A percentile compares a stretch with the other conserved stretches of the same genome.
Evolutionary conservation across 2,113 vertebrate species (phyloP).

Genomic region (Microcebus ravelobensis): DNA sequence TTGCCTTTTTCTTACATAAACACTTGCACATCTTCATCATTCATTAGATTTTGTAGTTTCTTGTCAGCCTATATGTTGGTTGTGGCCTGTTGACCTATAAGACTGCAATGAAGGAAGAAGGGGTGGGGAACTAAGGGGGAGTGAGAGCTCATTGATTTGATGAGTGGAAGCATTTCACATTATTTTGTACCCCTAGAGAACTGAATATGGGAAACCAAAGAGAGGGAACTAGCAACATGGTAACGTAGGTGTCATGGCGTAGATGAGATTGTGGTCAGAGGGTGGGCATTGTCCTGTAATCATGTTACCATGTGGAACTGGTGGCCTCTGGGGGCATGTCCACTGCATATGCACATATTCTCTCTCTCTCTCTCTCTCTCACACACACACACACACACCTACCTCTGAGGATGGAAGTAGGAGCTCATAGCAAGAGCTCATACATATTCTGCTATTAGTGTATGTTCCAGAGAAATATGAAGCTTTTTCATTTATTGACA

Average conservation of each 20-base stretch:
- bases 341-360: fast-evolving
- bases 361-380: no score
- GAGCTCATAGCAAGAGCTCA: not conserved
- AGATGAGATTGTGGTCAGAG: not conserved
- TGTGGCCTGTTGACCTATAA: not conserved
- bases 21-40: not conserved
- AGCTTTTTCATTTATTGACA: not conserved
- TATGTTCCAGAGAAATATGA: not conserved
- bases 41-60: not conserved
- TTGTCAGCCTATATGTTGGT: not conserved
- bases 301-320: not conserved
- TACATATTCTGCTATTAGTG: not conserved
- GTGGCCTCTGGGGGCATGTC: no score
- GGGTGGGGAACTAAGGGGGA: not conserved
- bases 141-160: not conserved
- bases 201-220: not conserved
- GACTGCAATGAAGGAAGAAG: not conserved
- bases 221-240: not conserved
- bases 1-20: not conserved
- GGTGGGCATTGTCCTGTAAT: fast-evolving
- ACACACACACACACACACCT: no score
- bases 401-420: not conserved
- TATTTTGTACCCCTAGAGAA: not conserved
- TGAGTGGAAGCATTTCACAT: not conserved
- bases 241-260: fast-evolving